Evolutionary conservation across 2,888 invertebrate genomes (phyloP).

Genomic region (Carterocephalus palaemon): DNA sequence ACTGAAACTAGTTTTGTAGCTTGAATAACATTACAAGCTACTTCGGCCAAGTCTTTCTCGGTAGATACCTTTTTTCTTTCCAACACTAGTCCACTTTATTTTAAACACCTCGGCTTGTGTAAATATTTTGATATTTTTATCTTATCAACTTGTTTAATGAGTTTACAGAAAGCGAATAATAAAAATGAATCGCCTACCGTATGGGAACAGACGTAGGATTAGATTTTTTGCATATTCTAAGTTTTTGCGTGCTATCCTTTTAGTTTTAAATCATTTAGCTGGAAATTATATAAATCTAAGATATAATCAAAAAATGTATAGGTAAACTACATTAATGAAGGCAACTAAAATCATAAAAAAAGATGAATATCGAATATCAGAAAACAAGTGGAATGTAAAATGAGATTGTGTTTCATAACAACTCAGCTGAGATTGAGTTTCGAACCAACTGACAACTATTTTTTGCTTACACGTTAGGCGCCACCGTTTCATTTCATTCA

Average conservation of each 20-base stretch:
- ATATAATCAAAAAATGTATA: slow-evolving; percentile 4
- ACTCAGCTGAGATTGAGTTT: slow-evolving; percentile 49
- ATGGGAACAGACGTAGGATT: slow-evolving; percentile 17
- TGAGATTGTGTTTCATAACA: slow-evolving; percentile 51
- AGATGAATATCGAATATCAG: slow-evolving; percentile 31
- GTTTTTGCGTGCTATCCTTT: not conserved
- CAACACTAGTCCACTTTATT: slow-evolving; percentile 23
- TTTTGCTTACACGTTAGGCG: slow-evolving; percentile 51
- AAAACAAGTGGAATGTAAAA: slow-evolving; percentile 55
- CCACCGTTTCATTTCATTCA: slow-evolving; percentile 45
- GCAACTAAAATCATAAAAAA: slow-evolving; percentile 21
- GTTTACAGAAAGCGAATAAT: slow-evolving; percentile 42
- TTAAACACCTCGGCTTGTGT: slow-evolving; percentile 22
- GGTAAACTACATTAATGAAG: not conserved
- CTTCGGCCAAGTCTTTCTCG: slow-evolving; percentile 27
- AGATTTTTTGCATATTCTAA: slow-evolving; percentile 4
- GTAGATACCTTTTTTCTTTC: slow-evolving; percentile 18
- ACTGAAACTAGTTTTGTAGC: slow-evolving; percentile 57
- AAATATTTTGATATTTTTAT: slow-evolving; percentile 46
- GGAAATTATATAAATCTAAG: too few relatives aligned
- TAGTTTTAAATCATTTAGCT: not conserved
- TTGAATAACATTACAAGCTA: slow-evolving; percentile 47
- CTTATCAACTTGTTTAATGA: slow-evolving; percentile 49
- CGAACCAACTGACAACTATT: slow-evolving; percentile 51
- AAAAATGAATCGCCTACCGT: slow-evolving; percentile 45